Conservation (phyloP, 2,797 vertebrate species). For the Zalophus californianus region DNA sequence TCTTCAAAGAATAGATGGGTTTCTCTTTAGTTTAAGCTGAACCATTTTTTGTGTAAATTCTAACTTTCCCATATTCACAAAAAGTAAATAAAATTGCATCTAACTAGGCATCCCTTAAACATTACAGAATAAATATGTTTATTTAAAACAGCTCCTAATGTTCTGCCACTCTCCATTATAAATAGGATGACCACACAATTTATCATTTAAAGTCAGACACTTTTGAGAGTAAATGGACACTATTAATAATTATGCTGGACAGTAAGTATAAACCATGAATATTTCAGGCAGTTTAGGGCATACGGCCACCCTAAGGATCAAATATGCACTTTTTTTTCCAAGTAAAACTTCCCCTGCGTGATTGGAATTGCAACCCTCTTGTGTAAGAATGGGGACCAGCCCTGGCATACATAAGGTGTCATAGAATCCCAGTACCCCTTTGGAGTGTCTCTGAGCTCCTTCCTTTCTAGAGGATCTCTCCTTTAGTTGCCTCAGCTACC, state of each 20-base stretch:
- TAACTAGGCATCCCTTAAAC: background rate
- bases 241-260: background rate
- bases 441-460: background rate
- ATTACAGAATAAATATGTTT: conserved; percentile 17
- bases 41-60: conserved; percentile 28
- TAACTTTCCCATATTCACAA: conserved; percentile 41
- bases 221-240: background rate
- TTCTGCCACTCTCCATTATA: background rate
- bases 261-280: background rate
- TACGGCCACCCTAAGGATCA: background rate
- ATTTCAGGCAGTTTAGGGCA: background rate
- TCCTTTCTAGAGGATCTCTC: background rate
- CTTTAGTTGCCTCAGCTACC: background rate
- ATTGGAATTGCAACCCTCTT: background rate
- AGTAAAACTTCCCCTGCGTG: background rate
- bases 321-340: background rate
- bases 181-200: background rate
- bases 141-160: conserved; percentile 35
- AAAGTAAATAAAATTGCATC: background rate
- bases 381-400: background rate
- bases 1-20: background rate
- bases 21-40: background rate
- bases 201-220: background rate
- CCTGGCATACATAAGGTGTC: accelerated
- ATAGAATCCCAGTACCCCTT: background rate